A percentile compares a stretch with the other conserved stretches of the same genome.
These are phyloP conservation scores for Phrynosoma blainvillii DNA, from an alignment of 2,113 vertebrate genomes.

Conservation along the genomic window DNA sequence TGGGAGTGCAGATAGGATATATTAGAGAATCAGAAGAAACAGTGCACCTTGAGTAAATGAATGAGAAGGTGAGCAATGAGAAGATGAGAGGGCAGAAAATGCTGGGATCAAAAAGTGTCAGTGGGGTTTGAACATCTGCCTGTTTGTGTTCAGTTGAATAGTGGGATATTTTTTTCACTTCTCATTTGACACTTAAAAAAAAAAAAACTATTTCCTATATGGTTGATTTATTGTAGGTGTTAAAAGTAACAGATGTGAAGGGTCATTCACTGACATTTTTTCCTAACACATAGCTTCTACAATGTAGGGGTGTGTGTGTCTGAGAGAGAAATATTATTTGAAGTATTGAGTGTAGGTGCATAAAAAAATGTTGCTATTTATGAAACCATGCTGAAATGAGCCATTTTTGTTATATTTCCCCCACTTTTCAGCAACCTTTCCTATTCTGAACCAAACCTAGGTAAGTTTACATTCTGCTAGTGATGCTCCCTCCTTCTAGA, in stretches of 20 bases:
- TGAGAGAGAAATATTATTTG: neutral
- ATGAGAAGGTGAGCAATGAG: neutral
- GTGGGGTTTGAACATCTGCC: neutral
- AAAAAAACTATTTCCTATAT: no score
- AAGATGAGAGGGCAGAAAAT: no score
- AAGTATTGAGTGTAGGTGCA: neutral
- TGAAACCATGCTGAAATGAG: neutral
- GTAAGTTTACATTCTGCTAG: constrained; percentile 61
- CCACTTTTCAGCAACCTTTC: constrained; percentile 66
- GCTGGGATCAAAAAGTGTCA: neutral
- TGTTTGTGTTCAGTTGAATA: no score
- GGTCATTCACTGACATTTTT: neutral
- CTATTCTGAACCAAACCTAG: constrained; percentile 69
- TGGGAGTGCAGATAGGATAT: no score
- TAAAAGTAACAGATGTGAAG: neutral
- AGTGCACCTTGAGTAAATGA: neutral
- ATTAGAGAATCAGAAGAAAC: neutral
- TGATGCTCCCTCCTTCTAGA: neutral
- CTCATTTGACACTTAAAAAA: no score
- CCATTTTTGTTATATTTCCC: constrained; percentile 38
- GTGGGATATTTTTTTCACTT: no score
- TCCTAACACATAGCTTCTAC: neutral
- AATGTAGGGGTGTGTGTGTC: neutral
- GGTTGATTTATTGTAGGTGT: no score
- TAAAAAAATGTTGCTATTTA: neutral